Conservation (phyloP, 2,888 invertebrate genomes). For the Aporophyla nigra region DNA sequence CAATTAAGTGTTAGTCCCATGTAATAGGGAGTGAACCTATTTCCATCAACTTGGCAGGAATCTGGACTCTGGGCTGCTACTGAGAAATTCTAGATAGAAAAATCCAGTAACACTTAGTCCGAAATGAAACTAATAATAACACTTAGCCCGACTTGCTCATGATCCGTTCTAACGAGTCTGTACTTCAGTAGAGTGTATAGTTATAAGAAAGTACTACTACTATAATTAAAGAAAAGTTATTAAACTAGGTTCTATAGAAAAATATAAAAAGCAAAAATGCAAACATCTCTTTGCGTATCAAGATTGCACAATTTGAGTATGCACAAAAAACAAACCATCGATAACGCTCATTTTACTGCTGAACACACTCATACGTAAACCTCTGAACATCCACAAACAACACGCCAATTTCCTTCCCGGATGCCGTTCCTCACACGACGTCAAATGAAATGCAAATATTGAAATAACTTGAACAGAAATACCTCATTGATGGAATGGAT, state of each 20-base stretch:
- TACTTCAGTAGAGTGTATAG: no score
- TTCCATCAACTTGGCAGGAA: no score
- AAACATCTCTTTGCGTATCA: not conserved
- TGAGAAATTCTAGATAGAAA: no score
- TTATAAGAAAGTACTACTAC: no score
- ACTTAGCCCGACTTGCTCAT: no score
- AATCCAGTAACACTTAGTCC: not conserved
- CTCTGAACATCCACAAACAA: not conserved
- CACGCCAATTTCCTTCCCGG: constrained; percentile 16
- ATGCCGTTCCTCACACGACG: constrained; percentile 3
- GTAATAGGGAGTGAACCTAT: not conserved
- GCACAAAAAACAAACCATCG: not conserved
- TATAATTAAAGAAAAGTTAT: no score
- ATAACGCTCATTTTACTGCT: not conserved
- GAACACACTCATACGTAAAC: not conserved
- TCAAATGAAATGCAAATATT: constrained; percentile 63
- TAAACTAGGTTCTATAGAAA: not conserved
- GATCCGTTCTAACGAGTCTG: no score
- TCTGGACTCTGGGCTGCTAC: no score
- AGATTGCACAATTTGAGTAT: not conserved
- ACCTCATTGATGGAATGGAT: constrained; percentile 68
- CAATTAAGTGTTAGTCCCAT: not conserved
- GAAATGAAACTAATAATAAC: no score
- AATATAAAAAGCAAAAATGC: not conserved
- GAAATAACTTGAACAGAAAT: constrained; percentile 56